Evolutionary conservation across 92 coral and sea anemone genomes (phyloP).

Genomic region (Palythoa grandiflora): DNA sequence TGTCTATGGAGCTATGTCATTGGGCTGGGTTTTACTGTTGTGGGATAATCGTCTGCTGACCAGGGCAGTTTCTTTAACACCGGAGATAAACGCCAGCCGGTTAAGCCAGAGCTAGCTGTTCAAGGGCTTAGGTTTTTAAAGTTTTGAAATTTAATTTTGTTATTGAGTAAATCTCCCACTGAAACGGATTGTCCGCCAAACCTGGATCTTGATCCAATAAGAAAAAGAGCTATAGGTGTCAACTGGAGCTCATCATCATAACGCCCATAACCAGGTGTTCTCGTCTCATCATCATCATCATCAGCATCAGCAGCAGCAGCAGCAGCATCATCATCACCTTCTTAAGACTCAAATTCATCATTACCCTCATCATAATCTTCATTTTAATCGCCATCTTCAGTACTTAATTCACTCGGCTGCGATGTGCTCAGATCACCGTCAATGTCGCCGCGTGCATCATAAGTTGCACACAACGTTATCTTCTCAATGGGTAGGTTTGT

Average conservation of each 20-base stretch:
- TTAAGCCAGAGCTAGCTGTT: constrained; percentile 28
- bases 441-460: constrained; percentile 28
- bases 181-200: constrained; percentile 50
- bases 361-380: constrained; percentile 35
- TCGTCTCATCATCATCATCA: constrained; percentile 39
- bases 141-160: constrained; percentile 14
- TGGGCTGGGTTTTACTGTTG: constrained; percentile 6
- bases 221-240: constrained; percentile 43
- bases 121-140: constrained; percentile 28
- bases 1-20: constrained; percentile 5
- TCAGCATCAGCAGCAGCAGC: constrained; percentile 13
- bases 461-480: constrained; percentile 6
- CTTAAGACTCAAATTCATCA: constrained; percentile 35
- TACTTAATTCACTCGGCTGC: no score
- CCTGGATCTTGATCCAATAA: constrained; percentile 44
- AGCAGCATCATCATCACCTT: no score
- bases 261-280: constrained; percentile 19
- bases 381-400: no score
- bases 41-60: not conserved
- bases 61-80: constrained; percentile 11
- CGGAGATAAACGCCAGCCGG: constrained; percentile 30
- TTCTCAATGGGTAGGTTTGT: constrained; percentile 42
- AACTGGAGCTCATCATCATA: constrained; percentile 39
- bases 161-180: constrained; percentile 53
- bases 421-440: no score